Percentiles rank a stretch among this genome's conserved stretches.
Conservation (phyloP, 1,140 invertebrate genomes). For the Hycleus cichorii region DNA sequence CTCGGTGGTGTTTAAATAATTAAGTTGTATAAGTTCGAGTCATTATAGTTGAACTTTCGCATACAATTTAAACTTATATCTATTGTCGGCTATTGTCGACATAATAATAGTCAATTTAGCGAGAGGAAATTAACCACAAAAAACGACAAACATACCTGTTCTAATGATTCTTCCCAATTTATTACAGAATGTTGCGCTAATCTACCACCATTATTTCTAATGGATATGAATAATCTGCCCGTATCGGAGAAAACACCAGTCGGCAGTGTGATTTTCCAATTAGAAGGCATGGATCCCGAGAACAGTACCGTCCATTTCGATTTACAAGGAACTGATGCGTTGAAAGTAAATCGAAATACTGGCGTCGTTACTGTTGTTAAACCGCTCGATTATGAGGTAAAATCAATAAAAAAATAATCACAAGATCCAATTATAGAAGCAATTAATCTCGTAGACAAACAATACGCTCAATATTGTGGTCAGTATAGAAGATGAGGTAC, state of each 20-base stretch:
- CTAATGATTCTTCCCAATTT: background rate
- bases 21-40: no score
- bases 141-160: no score
- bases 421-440: background rate
- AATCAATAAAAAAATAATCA: slow-evolving; percentile 1
- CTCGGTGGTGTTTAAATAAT: no score
- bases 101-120: no score
- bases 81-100: no score
- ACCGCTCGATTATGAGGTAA: slow-evolving; percentile 77
- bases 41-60: no score
- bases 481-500: slow-evolving; percentile 68
- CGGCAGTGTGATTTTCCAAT: slow-evolving; percentile 63
- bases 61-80: no score
- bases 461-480: slow-evolving; percentile 69
- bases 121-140: no score
- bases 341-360: slow-evolving; percentile 65
- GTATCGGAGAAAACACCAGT: slow-evolving; percentile 70
- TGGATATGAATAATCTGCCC: slow-evolving; percentile 65
- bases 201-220: slow-evolving; percentile 58
- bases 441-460: slow-evolving; percentile 50
- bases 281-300: slow-evolving; percentile 75
- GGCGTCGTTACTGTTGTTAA: slow-evolving; percentile 71
- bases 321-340: slow-evolving; percentile 71
- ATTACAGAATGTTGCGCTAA: slow-evolving; percentile 43
- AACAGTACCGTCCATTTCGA: slow-evolving; percentile 62